A percentile compares a stretch with the other conserved stretches of the same genome.
These are phyloP conservation scores for Ptilodon capucinus DNA, from an alignment of 2,888 invertebrate genomes.

Conservation along the genomic window DNA sequence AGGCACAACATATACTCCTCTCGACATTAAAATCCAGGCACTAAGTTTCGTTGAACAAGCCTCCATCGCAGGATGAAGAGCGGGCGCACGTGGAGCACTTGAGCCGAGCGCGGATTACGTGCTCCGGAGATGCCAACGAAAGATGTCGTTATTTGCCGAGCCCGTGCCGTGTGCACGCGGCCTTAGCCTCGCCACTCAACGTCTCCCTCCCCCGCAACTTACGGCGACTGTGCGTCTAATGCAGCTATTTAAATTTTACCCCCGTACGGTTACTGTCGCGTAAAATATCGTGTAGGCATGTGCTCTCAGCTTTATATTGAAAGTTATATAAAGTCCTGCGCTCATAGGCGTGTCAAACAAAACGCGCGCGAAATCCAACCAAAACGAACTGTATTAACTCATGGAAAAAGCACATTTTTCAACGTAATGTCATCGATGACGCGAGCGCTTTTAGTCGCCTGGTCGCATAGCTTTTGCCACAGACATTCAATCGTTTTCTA, in stretches of 20 bases:
- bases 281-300: too few species aligned
- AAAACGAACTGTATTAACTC: too few species aligned
- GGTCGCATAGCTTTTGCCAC: too few species aligned
- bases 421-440: too few species aligned
- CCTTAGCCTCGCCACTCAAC: slow-evolving; percentile 29
- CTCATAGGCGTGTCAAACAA: too few species aligned
- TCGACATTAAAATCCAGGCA: slow-evolving; percentile 16
- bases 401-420: too few species aligned
- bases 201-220: slow-evolving; percentile 42
- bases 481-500: too few species aligned
- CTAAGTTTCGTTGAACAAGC: slow-evolving; percentile 52
- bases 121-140: slow-evolving; percentile 46
- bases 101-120: slow-evolving; percentile 58
- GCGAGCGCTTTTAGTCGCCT: too few species aligned
- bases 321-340: too few species aligned
- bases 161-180: slow-evolving; percentile 31
- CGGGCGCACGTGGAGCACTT: slow-evolving; percentile 63
- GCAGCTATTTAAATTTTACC: background rate
- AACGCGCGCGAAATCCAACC: too few species aligned
- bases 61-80: slow-evolving; percentile 58
- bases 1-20: slow-evolving; percentile 1
- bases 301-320: too few species aligned
- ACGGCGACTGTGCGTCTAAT: slow-evolving; percentile 12
- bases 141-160: slow-evolving; percentile 60
- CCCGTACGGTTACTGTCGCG: background rate